Evolutionary conservation across 2,888 invertebrate species (phyloP), one percentile per base, ranked within the genome.

Genomic region (Notocelia uddmanniana): DNA sequence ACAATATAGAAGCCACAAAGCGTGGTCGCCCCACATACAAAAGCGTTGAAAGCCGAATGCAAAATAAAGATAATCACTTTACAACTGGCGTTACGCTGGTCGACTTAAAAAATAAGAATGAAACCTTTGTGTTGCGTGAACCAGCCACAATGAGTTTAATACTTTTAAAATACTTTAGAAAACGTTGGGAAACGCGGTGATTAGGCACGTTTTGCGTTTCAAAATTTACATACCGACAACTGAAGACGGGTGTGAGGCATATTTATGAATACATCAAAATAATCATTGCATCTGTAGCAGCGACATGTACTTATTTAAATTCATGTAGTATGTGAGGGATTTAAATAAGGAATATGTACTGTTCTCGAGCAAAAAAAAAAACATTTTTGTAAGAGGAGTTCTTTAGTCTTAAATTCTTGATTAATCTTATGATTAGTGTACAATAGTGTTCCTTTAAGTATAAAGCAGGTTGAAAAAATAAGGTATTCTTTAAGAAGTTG

Each of bases 141-240:
- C 68, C 66, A 34, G 31, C 57, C 69, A 71, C 71, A 71, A 74
- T 67, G 62, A 74, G 45, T 67, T 62, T 62, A 72, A 68, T 66
- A 66, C 57, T 62, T 70, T 72, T 67, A 62, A 73, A 68, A 68
- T 73, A 63, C 62, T 72, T 68, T 72, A 74, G 75, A 75, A 77
- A 67, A 66, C 70, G 64, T 77, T 77, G 76, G 73, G 77, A 75
- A 74, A 73, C 74, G 68, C 68, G 66, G 58, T 73, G 73, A 73
- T 77, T 74, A 74, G 71, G 73, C 75, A 68, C 73, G 74, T 74
- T 76, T 75, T 45, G 21, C 48, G 57, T 58, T 72, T 54, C 67
- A 70, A 74, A 69, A 74, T 76, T 75, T 74, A 77, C 76, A 78
- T 76, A 72, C 55, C 54, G 63, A 52, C 50, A 63, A 52, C 64